These are phyloP conservation scores for Hecatera dysodea DNA, from an alignment of 2,888 invertebrate genomes.

Conservation along the genomic window DNA sequence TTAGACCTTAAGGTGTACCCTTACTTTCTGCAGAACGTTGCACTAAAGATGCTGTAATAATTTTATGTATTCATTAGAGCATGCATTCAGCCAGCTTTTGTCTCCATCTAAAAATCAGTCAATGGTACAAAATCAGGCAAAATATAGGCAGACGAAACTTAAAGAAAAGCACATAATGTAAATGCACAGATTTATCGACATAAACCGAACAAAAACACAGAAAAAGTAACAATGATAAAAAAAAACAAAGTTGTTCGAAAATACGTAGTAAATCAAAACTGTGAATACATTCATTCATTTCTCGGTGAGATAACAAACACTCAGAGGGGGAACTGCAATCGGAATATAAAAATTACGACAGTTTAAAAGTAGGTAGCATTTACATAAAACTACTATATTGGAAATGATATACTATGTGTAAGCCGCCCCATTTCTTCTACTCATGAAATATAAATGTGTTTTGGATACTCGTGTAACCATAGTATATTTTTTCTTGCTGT, in stretches of 20 bases:
- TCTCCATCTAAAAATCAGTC: too few species aligned
- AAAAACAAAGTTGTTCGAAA: slow-evolving; percentile 74
- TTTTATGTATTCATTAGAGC: too few species aligned
- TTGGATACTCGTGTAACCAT: slow-evolving; percentile 45
- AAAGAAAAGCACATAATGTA: slow-evolving; percentile 16
- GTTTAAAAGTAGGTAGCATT: slow-evolving; percentile 90
- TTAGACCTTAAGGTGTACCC: too few species aligned
- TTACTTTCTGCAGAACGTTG: too few species aligned
- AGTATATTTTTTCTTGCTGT: slow-evolving; percentile 4
- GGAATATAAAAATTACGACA: slow-evolving; percentile 90
- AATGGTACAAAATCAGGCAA: not conserved
- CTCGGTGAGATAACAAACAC: slow-evolving; percentile 87
- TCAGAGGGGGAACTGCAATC: slow-evolving; percentile 85
- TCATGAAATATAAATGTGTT: slow-evolving; percentile 74
- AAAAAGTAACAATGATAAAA: slow-evolving; percentile 62
- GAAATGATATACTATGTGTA: slow-evolving; percentile 84
- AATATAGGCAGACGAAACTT: not conserved
- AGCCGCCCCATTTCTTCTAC: slow-evolving; percentile 82
- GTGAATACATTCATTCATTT: slow-evolving; percentile 88
- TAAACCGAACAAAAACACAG: slow-evolving; percentile 62
- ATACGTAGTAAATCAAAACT: slow-evolving; percentile 84
- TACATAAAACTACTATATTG: slow-evolving; percentile 89
- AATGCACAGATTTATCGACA: slow-evolving; percentile 50
- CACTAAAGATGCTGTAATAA: too few species aligned
- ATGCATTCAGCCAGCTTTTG: too few species aligned